Base-by-base conservation (phyloP, 1,140 invertebrate genomes). In the Procambarus virginalis region DNA sequence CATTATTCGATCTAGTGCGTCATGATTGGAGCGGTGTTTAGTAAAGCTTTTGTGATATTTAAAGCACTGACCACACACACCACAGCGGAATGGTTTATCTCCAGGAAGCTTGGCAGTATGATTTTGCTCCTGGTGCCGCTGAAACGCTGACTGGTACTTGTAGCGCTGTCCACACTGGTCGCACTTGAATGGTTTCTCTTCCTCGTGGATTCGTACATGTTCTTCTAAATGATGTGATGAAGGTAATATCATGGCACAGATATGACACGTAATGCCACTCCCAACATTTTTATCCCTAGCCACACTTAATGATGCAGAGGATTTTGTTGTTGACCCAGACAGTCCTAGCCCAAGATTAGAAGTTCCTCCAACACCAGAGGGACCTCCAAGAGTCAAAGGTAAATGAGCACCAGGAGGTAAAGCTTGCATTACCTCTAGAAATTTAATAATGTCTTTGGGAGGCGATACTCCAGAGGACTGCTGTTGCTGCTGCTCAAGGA, bases 51-150 rank as follows among this genome's bases (percentile, higher is more conserved):
- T 97, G 45, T 97, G 95, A 93, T 97, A 97, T 51, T 96, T 95
- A 93, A 98, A 98, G 93, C 97, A 97, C 97, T 97, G 97, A 46
- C 97, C 97, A 94, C 97, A 98, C 2, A 97, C 97, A 92, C 97
- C 97, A 93, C 97, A 98, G 45, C 97, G 97, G 94, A 97, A 98
- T 2, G 97, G 95, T 93, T 97, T 97, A 94, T 97, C 97, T 10
- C 97, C 97, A 0, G 97, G 97, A 10, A 97, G 94, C 2, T 97
- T 94, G 2, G 97, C 97, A 1, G 97, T 95, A 93, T 98, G 97
- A 93, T 98, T 97, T 94, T 97, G 97, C 93, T 97, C 97, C 76
- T 97, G 95, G 93, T 98, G 97, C 93, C 97, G 97, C 58, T 97
- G 96, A 94, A 97, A 98, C 9, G 97, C 97, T 34, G 97, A 97